Conservation (phyloP, 2,888 invertebrate genomes). For the Orgyia antiqua region DNA sequence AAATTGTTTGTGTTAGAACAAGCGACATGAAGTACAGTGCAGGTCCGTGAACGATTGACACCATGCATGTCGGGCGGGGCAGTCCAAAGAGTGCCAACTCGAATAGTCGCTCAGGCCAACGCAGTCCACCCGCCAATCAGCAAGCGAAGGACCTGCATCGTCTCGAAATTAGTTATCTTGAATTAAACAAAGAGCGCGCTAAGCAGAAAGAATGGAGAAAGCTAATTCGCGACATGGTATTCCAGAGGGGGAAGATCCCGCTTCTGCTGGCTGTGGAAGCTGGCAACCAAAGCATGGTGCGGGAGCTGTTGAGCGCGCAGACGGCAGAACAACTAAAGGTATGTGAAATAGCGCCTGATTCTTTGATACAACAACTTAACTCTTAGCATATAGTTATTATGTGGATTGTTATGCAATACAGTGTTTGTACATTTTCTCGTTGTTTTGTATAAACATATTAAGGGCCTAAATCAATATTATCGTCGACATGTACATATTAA, state of each 20-base stretch:
- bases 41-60: conserved; percentile 22
- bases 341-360: conserved; percentile 23
- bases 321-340: conserved; percentile 92
- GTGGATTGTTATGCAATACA: conserved; percentile 15
- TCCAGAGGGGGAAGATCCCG: conserved; percentile 95
- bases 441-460: too few relatives aligned
- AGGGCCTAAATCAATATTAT: too few relatives aligned
- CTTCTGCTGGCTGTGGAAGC: conserved; percentile 95
- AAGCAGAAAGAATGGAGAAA: conserved; percentile 75
- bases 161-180: conserved; percentile 69
- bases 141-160: conserved; percentile 63
- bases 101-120: conserved; percentile 36
- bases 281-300: conserved; percentile 96
- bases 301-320: conserved; percentile 92
- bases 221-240: conserved; percentile 78
- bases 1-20: conserved; percentile 46
- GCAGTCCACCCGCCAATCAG: conserved; percentile 51
- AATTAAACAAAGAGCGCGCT: conserved; percentile 73
- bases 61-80: conserved; percentile 50
- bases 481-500: too few relatives aligned
- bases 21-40: conserved; percentile 44
- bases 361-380: conserved; percentile 3
- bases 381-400: neutral
- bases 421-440: neutral
- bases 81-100: conserved; percentile 48